A percentile compares a stretch with the other conserved stretches of the same genome.
Conservation (phyloP, 2,113 vertebrate species). For the Neolamprologus longior region DNA sequence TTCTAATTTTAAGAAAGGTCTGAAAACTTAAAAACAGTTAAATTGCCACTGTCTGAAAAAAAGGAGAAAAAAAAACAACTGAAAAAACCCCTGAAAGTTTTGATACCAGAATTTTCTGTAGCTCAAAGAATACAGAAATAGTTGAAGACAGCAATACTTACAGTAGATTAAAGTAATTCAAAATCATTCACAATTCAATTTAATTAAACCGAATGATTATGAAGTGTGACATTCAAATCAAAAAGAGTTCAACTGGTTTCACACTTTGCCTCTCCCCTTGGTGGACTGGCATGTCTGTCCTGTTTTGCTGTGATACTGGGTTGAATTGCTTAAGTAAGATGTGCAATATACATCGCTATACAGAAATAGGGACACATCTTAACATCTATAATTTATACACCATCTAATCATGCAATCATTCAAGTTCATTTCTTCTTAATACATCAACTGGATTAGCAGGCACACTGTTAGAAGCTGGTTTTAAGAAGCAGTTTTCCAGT, state of each 20-base stretch:
- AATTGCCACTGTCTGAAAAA: no score
- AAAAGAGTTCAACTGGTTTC: neutral
- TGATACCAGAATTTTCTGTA: neutral
- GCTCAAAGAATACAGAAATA: neutral
- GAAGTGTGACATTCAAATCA: neutral
- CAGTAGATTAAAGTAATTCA: neutral
- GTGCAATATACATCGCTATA: neutral
- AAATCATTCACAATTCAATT: neutral
- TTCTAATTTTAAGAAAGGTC: neutral
- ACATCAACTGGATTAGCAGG: neutral
- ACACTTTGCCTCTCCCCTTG: neutral
- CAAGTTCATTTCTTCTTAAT: neutral
- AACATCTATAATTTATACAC: neutral
- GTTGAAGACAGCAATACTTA: neutral
- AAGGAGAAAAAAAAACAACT: no score
- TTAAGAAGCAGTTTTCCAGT: neutral
- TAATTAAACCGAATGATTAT: neutral
- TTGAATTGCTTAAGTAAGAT: neutral
- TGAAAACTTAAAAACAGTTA: neutral
- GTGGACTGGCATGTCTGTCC: neutral
- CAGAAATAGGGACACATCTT: neutral
- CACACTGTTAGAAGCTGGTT: neutral
- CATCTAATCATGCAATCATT: neutral
- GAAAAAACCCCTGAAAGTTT: neutral
- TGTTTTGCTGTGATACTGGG: neutral